Evolutionary conservation across 2,797 vertebrate genomes (phyloP).

Genomic region (Halcyon badia): DNA sequence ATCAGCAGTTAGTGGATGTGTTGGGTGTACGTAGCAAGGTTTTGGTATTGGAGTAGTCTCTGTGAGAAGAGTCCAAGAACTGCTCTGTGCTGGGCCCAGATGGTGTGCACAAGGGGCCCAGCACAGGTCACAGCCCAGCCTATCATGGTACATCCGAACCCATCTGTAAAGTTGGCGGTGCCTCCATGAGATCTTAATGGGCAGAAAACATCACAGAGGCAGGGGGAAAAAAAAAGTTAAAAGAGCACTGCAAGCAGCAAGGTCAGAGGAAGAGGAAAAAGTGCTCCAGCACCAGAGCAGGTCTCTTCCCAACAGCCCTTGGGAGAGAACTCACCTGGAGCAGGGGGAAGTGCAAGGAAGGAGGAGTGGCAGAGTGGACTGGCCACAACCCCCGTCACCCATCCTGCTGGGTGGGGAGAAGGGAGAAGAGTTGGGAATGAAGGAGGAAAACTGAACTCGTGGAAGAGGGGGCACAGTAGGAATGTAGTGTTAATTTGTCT

Average conservation of each 20-base stretch:
- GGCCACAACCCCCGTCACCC: neutral
- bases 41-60: too few species aligned
- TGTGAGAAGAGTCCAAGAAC: too few species aligned
- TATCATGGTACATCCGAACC: too few species aligned
- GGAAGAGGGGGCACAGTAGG: neutral
- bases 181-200: neutral
- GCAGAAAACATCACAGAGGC: neutral
- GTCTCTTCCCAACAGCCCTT: accelerated
- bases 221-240: too few species aligned
- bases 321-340: accelerated
- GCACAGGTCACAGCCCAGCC: too few species aligned
- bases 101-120: too few species aligned
- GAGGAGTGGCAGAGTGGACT: neutral
- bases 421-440: accelerated
- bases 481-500: too few species aligned
- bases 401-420: neutral
- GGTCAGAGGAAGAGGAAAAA: neutral
- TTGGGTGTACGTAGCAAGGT: too few species aligned
- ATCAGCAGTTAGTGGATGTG: too few species aligned
- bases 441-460: neutral
- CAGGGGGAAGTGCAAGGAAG: neutral
- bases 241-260: neutral
- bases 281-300: neutral
- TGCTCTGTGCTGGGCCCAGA: too few species aligned
- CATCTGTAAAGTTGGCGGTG: too few species aligned